Evolutionary conservation across 2,797 vertebrate genomes (phyloP), one percentile per base, ranked within the genome.

Genomic region (Melanotaenia parkinsoni): DNA sequence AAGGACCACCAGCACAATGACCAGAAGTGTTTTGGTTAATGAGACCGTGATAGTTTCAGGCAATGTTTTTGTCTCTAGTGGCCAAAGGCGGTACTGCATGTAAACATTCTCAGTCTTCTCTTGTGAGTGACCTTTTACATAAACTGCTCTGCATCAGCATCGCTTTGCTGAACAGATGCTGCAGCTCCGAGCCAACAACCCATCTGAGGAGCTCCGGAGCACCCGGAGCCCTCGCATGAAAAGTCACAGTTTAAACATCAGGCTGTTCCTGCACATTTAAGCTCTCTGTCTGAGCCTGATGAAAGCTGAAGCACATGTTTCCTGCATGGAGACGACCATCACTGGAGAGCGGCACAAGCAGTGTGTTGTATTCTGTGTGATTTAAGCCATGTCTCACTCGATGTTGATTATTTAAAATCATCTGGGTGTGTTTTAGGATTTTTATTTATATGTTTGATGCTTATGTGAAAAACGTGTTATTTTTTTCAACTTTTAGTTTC

Each of bases 371-470:
- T 40, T 50, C 30, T 43, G 3, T 68, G 51, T 63, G 37, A 67
- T 32, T 1, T n/a, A 82, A 72, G 76, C 68, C 76, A 76, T 82
- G 62, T 66, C n/a, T 43, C 18, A 67, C 40, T 10, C 26, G 33
- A 58, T 28, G 10, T 47, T 26, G 8, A 43, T 67, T 14, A 33
- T 58, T 74, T 12, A 38, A 51, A 45, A 4, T 57, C 20, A 51
- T 8, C 56, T 63, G 40, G 28, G 5, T n/a, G 13, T 84, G 11
- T 26, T 80, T 74, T 59, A 28, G 6, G 58, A 14, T 56, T 37
- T 30, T 81, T 53, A 28, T 63, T 77, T 74, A 2, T 0, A 37
- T 70, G 54, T 67, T 47, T 18, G 16, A 63, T 72, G 60, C 70
- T 74, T 67, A 38, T 26, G 11, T 58, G 10, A 59, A 60, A 61